A percentile compares a stretch with the other conserved stretches of the same genome.
Conservation (phyloP, 2,113 vertebrate genomes). For the Hippocampus abdominalis region DNA sequence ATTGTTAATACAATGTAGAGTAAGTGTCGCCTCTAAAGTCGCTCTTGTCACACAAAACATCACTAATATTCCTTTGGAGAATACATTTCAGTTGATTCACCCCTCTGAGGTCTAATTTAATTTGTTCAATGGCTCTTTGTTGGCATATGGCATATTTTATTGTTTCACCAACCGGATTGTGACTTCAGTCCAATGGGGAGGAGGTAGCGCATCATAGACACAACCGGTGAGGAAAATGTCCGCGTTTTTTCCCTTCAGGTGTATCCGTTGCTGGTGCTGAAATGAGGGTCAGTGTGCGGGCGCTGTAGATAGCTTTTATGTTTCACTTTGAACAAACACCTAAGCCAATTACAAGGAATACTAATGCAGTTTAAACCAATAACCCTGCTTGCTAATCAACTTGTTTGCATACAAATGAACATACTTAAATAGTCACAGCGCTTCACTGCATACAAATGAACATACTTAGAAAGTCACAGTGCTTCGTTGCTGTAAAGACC, state of each 20-base stretch:
- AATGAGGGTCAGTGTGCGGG: neutral
- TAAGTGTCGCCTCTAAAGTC: no score
- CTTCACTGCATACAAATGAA: slow-evolving; percentile 56
- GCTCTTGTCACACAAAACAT: no score
- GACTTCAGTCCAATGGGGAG: no score
- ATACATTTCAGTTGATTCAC: no score
- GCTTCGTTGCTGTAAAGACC: slow-evolving; percentile 46
- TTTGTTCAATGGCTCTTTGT: no score
- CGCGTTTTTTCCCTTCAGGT: no score
- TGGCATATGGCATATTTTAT: no score
- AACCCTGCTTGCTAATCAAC: slow-evolving; percentile 58
- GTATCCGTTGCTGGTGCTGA: no score
- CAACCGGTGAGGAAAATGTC: neutral
- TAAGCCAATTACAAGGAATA: slow-evolving; percentile 64
- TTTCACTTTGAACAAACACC: slow-evolving; percentile 59
- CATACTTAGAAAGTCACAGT: slow-evolving; percentile 58
- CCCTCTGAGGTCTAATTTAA: no score
- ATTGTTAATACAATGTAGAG: no score
- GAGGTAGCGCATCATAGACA: neutral
- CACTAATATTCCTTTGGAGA: no score
- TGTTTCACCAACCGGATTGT: no score
- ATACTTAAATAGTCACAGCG: slow-evolving; percentile 56
- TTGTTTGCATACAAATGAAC: slow-evolving; percentile 70
- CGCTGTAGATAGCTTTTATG: neutral
- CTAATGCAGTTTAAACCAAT: slow-evolving; percentile 66